Evolutionary conservation across 2,888 invertebrate species (phyloP), one percentile per base, ranked within the genome.

Genomic region (Drosophila parthenogenetica): DNA sequence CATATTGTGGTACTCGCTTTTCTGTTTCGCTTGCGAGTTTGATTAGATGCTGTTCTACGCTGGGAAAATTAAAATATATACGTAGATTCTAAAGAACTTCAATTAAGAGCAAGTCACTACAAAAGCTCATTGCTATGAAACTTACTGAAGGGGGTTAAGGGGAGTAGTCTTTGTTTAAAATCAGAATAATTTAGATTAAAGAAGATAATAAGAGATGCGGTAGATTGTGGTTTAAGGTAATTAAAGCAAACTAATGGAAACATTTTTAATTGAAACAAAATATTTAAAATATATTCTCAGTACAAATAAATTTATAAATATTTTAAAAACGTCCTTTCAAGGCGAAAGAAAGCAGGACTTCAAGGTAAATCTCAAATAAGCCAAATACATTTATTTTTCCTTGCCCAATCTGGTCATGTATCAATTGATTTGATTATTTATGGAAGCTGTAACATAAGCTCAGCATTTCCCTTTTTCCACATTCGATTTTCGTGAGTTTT

Each of bases 31-130:
- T 53, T 32, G 22, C 19, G 29, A 50, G 16, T 58, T 58, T 60
- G 48, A 73, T 73, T 57, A 58, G 49, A 58, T 57, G 58, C 35
- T 73, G 16, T 57, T 48, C 54, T 46, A 19, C 40, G 46, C 42
- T 25, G 29, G 14, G 5, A 17, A 57, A 39, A 39, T 71, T 50
- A 60, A 65, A 65, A 57, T 55, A 57, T 40, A 29, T 29, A 29
- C 29, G 8, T 29, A 46, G 49, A 40, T 42, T 45, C 45, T 39
- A 37, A 19, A n/a, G 22, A 17, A 29, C 43, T 43, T 45, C 65
- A 71, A 71, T 71, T 71, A 71, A 37, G n/a, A 22, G n/a, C 19
- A 8, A 22, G 19, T 3, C 39, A 17, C 25, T 17, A 29, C n/a
- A 13, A 57, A 46, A 22, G 57, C 45, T 22, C 2, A 37, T 46